Evolutionary conservation across 2,888 invertebrate species (phyloP), one percentile per base, ranked within the genome.

Genomic region (Chaitophorus viminalis): DNA sequence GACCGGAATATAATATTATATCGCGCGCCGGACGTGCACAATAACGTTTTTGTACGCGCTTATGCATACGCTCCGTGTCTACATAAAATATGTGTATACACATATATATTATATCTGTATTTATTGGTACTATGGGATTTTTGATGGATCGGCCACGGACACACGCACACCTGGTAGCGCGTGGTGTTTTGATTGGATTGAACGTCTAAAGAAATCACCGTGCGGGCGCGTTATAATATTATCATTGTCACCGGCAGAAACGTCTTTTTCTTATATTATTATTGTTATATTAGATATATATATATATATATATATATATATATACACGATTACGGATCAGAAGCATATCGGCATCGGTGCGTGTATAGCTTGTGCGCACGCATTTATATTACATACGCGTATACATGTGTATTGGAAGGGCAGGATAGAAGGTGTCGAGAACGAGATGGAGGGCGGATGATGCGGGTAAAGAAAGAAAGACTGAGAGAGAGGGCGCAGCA

Each of bases 91-190:
- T 14, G 46, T 11, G 46, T 14, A 11, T 46, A 54, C 4, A 18
- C n/a, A n/a, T n/a, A n/a, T n/a, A 18, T 18, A 54, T 54, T 54
- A 60, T 60, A 60, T 60, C 3, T 17, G 21, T 21, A 54, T 18
- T 1, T 46, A 46, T 9, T 25, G 86, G 70, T 72, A 52, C 14
- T 29, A 70, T 4, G 82, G 74, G 11, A n/a, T n/a, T 52, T 79
- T 87, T 87, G 86, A 87, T 79, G 86, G 86, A 87, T 87, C 31
- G 86, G 86, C 75, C 33, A 17, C 70, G 86, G 86, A 87, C 86
- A 74, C 86, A 87, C 86, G 60, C 86, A 79, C 86, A 87, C 86
- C 86, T 86, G 86, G 86, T 79, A 86, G 86, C 86, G 86, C 86
- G 86, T 86, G 86, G 74, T 86, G 86, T 86, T 86, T 86, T 86